A percentile compares a stretch with the other conserved stretches of the same genome.
phyloP scores from a whole-genome alignment of 2,113 vertebrate genomes.

The Actenoides lindsayi region DNA sequence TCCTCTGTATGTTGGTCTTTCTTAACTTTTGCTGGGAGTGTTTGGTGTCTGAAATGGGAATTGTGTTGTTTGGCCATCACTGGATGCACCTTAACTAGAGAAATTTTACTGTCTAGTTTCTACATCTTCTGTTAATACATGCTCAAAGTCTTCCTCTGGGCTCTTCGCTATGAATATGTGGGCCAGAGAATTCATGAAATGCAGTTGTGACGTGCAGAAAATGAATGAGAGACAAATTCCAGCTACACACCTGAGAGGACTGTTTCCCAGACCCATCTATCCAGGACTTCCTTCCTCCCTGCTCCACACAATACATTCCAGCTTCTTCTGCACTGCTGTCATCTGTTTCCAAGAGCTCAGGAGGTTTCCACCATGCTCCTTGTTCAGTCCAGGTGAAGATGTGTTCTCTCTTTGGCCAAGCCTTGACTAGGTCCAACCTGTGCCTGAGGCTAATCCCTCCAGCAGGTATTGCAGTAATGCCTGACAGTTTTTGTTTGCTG shows the following conservation, averaged over 20 bases:
- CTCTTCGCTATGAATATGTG: not conserved
- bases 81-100: not conserved
- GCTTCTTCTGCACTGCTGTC: not conserved
- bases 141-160: not conserved
- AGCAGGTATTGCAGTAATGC: not conserved
- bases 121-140: not conserved
- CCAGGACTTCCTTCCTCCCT: not conserved
- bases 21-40: not conserved
- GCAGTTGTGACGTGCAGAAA: not conserved
- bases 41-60: not conserved
- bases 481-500: not conserved
- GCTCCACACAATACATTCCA: not conserved
- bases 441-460: not conserved
- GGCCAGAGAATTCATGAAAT: not conserved
- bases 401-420: not conserved
- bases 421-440: not conserved
- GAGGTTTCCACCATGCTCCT: not conserved
- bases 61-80: not conserved
- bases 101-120: not conserved
- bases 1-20: not conserved
- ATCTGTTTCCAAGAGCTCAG: not conserved
- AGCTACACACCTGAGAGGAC: not conserved
- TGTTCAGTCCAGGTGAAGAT: not conserved
- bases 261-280: not conserved
- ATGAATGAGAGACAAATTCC: fast-evolving